phyloP scores from a whole-genome alignment of 2,797 vertebrate genomes.

The Coregonus sp. region DNA sequence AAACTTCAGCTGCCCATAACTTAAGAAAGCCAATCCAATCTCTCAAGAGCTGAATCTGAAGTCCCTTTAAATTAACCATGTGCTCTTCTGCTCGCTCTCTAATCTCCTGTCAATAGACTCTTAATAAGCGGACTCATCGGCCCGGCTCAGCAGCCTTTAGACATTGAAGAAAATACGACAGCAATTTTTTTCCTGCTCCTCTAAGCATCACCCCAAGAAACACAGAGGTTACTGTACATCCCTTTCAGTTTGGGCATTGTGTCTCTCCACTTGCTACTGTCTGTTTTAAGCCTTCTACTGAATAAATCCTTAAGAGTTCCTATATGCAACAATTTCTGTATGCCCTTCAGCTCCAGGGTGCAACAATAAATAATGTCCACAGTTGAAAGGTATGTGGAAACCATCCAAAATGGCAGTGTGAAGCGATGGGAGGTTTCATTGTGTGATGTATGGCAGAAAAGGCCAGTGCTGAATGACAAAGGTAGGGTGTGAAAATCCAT shows the following conservation, averaged over 20 bases:
- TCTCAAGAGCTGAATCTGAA: slow-evolving; percentile 27
- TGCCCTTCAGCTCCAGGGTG: slow-evolving; percentile 6
- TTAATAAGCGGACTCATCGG: not conserved
- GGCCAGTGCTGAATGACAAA: slow-evolving; percentile 33
- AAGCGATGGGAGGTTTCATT: slow-evolving; percentile 3
- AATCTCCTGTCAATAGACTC: not conserved
- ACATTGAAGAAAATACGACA: not conserved
- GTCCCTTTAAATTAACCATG: slow-evolving; percentile 19
- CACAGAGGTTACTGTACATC: no score
- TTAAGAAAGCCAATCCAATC: slow-evolving; percentile 26
- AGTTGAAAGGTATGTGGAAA: slow-evolving; percentile 7
- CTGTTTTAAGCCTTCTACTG: not conserved
- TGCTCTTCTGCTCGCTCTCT: not conserved
- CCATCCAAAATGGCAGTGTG: slow-evolving; percentile 20
- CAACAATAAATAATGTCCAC: slow-evolving; percentile 18
- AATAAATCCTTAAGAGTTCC: slow-evolving; percentile 11
- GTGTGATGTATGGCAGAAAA: slow-evolving; percentile 31
- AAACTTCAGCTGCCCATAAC: not conserved
- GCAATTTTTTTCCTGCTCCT: not conserved
- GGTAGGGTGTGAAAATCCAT: not conserved
- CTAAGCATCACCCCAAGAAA: no score
- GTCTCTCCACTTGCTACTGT: not conserved
- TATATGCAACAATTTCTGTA: slow-evolving; percentile 1
- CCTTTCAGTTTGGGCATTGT: not conserved
- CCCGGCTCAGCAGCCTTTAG: not conserved